These are phyloP conservation scores for Amblyraja radiata DNA, from an alignment of 2,797 vertebrate genomes.

Conservation along the genomic window DNA sequence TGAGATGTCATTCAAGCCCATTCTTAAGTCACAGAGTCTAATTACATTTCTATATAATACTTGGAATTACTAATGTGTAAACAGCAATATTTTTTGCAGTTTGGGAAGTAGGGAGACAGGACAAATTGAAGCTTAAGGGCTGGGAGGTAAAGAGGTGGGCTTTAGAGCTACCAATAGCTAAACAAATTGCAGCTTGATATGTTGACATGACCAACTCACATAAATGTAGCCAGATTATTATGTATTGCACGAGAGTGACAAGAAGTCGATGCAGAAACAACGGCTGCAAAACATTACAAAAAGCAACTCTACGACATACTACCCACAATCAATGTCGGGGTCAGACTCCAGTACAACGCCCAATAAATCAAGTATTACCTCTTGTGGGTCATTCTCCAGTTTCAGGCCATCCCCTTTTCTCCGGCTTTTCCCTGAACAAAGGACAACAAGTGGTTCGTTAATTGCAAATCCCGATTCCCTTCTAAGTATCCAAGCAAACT, in stretches of 20 bases:
- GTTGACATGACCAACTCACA: not conserved
- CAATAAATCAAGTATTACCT: constrained; percentile 61
- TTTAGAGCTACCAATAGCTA: not conserved
- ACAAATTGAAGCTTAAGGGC: not conserved
- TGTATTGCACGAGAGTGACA: not conserved
- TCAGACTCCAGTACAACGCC: too few relatives aligned
- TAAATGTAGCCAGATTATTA: not conserved
- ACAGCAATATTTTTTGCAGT: not conserved
- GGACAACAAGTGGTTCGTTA: not conserved
- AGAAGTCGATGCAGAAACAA: not conserved
- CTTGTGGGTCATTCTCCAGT: constrained; percentile 92
- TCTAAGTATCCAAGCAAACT: constrained; percentile 41
- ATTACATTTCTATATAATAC: not conserved
- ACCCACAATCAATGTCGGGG: not conserved
- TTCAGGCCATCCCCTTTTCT: constrained; percentile 85
- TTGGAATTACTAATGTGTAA: not conserved
- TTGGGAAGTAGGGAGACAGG: not conserved
- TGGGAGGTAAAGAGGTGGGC: not conserved
- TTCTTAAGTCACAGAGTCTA: not conserved
- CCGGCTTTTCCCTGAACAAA: constrained; percentile 80
- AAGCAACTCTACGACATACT: not conserved
- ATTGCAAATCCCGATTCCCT: not conserved
- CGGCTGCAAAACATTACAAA: not conserved
- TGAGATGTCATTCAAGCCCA: not conserved
- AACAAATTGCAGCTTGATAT: not conserved